A percentile compares a stretch with the other conserved stretches of the same genome.
phyloP scores from a whole-genome alignment of 2,888 invertebrate genomes.

The Amphimallon solstitiale region DNA sequence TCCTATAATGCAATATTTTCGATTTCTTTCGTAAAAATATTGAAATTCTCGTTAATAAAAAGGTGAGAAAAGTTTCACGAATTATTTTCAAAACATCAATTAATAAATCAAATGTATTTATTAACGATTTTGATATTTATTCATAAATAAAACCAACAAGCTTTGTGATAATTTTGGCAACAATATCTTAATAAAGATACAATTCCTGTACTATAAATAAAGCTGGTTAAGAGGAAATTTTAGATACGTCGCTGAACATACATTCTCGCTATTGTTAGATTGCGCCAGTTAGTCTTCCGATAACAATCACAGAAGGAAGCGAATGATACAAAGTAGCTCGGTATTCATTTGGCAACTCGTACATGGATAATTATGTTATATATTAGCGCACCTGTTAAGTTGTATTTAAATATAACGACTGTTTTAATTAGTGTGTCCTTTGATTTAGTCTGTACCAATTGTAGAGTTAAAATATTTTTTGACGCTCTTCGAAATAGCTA shows the following conservation, averaged over 20 bases:
- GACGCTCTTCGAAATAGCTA: neutral
- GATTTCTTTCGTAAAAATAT: too few species aligned
- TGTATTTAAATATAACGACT: slow-evolving; percentile 5
- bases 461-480: neutral
- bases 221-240: neutral
- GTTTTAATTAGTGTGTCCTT: neutral
- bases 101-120: too few species aligned
- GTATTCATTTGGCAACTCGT: slow-evolving; percentile 19
- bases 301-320: slow-evolving; percentile 3
- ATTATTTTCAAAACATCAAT: too few species aligned
- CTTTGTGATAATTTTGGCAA: too few species aligned
- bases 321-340: slow-evolving; percentile 5
- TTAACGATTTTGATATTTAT: too few species aligned
- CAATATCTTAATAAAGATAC: neutral
- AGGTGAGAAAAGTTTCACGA: neutral
- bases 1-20: too few species aligned
- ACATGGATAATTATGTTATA: slow-evolving; percentile 15
- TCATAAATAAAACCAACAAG: too few species aligned
- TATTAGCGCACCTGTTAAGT: slow-evolving; percentile 9
- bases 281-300: neutral
- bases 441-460: slow-evolving; percentile 19
- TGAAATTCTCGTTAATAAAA: neutral
- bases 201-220: neutral
- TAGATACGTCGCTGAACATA: neutral
- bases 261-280: neutral